Evolutionary conservation across 2,113 vertebrate genomes (phyloP).

Genomic region (Cryptomyrus ogoouensis): DNA sequence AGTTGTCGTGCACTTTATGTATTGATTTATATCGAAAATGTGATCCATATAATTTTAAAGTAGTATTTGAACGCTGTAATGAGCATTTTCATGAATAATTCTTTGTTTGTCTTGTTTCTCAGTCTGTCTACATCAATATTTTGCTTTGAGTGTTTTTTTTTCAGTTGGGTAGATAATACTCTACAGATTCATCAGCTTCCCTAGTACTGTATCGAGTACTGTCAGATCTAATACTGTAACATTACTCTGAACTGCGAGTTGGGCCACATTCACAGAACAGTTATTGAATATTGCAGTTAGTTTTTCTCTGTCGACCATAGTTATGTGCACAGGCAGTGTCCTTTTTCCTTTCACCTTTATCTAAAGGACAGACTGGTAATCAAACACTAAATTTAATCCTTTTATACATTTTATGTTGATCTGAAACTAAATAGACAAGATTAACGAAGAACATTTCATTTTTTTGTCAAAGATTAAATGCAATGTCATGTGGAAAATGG

Average conservation of each 20-base stretch:
- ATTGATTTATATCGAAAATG: constrained; percentile 2
- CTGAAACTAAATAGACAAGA: not conserved
- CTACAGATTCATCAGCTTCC: too few species aligned
- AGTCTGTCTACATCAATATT: not conserved
- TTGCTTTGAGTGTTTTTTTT: not conserved
- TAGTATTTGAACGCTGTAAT: not conserved
- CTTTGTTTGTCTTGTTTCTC: not conserved
- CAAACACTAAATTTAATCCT: not conserved
- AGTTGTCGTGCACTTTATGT: not conserved
- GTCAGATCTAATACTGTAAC: constrained; percentile 16
- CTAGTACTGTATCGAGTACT: not conserved
- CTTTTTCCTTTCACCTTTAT: not conserved
- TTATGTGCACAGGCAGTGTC: not conserved
- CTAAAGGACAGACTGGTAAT: not conserved
- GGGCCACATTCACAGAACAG: not conserved
- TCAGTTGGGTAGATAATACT: not conserved
- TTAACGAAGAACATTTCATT: not conserved
- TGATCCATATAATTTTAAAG: not conserved
- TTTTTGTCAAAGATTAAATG: not conserved
- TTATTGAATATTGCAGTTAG: not conserved
- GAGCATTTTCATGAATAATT: not conserved
- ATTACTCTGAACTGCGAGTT: not conserved
- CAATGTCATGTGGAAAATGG: constrained; percentile 5
- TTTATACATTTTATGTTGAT: not conserved
- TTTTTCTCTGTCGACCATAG: not conserved